phyloP scores from a whole-genome alignment of 2,888 invertebrate genomes.

The Amphipyra tragopoginis region DNA sequence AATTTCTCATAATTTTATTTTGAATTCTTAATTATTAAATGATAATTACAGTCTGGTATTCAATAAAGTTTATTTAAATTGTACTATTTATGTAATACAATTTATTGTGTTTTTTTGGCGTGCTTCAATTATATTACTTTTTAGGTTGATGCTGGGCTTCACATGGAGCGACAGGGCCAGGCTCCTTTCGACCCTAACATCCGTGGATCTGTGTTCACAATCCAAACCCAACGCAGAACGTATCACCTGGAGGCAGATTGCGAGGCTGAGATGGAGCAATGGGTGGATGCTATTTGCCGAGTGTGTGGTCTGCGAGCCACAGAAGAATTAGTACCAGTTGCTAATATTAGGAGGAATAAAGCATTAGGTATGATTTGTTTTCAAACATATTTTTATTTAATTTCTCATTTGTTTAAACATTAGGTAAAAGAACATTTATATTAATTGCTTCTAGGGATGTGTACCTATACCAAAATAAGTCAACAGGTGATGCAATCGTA shows the following conservation, averaged over 20 bases:
- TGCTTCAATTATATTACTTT: conserved; percentile 11
- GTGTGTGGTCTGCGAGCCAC: conserved; percentile 96
- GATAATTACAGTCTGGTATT: too few relatives aligned
- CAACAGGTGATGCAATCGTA: too few relatives aligned
- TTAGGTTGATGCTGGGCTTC: conserved; percentile 95
- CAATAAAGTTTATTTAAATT: too few relatives aligned
- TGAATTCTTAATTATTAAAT: too few relatives aligned
- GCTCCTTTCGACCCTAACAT: conserved; percentile 92
- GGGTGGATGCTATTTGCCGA: conserved; percentile 98
- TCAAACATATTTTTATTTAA: neutral
- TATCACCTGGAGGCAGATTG: conserved; percentile 98
- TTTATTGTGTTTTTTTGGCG: too few relatives aligned
- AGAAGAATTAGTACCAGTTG: conserved; percentile 75
- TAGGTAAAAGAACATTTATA: too few relatives aligned
- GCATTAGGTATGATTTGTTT: conserved; percentile 43
- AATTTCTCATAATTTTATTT: neutral
- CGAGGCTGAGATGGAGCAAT: conserved; percentile 97
- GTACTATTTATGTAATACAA: too few relatives aligned
- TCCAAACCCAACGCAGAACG: conserved; percentile 96
- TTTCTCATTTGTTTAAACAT: neutral
- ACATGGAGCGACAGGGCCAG: conserved; percentile 94
- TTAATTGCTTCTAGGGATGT: too few relatives aligned
- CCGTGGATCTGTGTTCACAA: conserved; percentile 93
- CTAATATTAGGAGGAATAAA: conserved; percentile 68
- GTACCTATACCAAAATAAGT: too few relatives aligned